Percentiles rank a stretch among this genome's conserved stretches.
phyloP scores from a whole-genome alignment of 2,888 invertebrate species.

The Ariolimax columbianus region DNA sequence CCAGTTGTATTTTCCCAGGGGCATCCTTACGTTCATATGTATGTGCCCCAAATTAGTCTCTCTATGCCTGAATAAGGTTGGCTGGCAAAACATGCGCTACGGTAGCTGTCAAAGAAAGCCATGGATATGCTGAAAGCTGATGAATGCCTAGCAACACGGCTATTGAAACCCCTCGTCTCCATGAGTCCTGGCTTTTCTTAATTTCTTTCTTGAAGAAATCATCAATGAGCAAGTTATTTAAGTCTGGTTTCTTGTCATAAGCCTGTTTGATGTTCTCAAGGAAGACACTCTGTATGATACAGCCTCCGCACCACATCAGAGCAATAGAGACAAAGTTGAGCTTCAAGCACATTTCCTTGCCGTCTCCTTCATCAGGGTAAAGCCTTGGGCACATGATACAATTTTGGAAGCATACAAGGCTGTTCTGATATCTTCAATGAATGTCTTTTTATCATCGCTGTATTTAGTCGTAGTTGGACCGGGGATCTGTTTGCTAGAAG shows the following conservation, averaged over 20 bases:
- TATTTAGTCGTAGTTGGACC: slow-evolving; percentile 82
- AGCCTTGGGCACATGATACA: slow-evolving; percentile 97
- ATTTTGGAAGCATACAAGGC: slow-evolving; percentile 98
- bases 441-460: slow-evolving; percentile 87
- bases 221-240: slow-evolving; percentile 92
- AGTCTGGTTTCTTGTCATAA: slow-evolving; percentile 90
- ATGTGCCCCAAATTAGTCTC: slow-evolving; percentile 99
- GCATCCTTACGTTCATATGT: slow-evolving; percentile 93
- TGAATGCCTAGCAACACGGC: slow-evolving; percentile 88
- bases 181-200: slow-evolving; percentile 86
- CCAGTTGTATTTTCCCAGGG: slow-evolving; percentile 97
- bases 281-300: slow-evolving; percentile 94
- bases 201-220: slow-evolving; percentile 93
- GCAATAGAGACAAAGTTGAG: slow-evolving; percentile 98
- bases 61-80: slow-evolving; percentile 96
- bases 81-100: slow-evolving; percentile 92
- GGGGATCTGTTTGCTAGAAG: slow-evolving; percentile 86
- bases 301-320: slow-evolving; percentile 99
- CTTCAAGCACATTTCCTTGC: slow-evolving; percentile 93
- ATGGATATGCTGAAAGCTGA: slow-evolving; percentile 95
- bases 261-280: slow-evolving; percentile 95
- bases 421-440: slow-evolving; percentile 89
- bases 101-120: slow-evolving; percentile 97
- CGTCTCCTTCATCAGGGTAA: slow-evolving; percentile 94
- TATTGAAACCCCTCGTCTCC: slow-evolving; percentile 88